These are phyloP conservation scores for Labia minor DNA, from an alignment of 2,888 invertebrate species.

Conservation along the genomic window DNA sequence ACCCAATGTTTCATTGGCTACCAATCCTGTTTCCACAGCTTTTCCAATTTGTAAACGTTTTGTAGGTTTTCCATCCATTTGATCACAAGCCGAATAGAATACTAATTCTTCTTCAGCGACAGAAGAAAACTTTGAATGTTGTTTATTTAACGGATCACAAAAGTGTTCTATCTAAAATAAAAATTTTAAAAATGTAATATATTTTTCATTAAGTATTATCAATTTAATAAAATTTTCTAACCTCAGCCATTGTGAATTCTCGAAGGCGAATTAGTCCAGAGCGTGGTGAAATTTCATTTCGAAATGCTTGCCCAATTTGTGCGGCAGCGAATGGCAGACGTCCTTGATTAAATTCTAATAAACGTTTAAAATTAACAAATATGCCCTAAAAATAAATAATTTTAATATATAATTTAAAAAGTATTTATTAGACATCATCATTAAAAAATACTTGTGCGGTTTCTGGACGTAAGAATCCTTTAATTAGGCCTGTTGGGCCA, in stretches of 20 bases:
- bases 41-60: conserved; percentile 67
- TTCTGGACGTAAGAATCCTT: conserved; percentile 93
- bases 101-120: conserved; percentile 65
- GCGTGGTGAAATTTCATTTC: conserved; percentile 98
- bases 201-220: too few species aligned
- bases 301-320: conserved; percentile 95
- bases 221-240: too few species aligned
- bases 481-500: conserved; percentile 88
- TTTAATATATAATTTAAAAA: neutral
- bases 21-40: conserved; percentile 71
- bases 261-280: conserved; percentile 88
- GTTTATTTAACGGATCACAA: conserved; percentile 81
- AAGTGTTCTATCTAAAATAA: conserved; percentile 82
- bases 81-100: conserved; percentile 90
- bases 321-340: conserved; percentile 95
- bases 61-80: conserved; percentile 92
- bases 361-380: conserved; percentile 97
- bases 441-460: conserved; percentile 63
- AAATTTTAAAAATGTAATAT: too few species aligned
- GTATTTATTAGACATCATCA: too few species aligned
- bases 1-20: conserved; percentile 93
- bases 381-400: conserved; percentile 51
- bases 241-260: conserved; percentile 98
- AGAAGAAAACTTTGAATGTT: conserved; percentile 77
- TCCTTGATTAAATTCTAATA: conserved; percentile 95